Evolutionary conservation across 2,888 invertebrate species (phyloP).

Genomic region (Coecobrya sp.): DNA sequence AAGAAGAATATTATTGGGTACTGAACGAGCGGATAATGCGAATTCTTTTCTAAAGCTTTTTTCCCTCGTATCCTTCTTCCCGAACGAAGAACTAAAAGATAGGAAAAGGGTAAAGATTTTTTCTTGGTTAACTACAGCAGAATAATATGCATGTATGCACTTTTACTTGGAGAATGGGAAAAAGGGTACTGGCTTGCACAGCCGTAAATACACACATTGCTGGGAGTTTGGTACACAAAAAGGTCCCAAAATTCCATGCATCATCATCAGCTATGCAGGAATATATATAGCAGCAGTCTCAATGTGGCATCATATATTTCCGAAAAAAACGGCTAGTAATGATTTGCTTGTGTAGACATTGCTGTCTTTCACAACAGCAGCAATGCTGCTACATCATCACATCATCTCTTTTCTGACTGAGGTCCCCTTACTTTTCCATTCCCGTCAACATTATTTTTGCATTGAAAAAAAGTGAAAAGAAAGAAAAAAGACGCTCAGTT

Average conservation of each 20-base stretch:
- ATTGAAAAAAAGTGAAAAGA: neutral
- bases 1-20: neutral
- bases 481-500: slow-evolving; percentile 1
- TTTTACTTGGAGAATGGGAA: neutral
- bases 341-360: neutral
- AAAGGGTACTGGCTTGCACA: neutral
- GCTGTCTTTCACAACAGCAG: neutral
- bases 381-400: neutral
- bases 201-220: neutral
- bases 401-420: slow-evolving; percentile 4
- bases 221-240: neutral
- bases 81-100: neutral
- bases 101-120: slow-evolving; percentile 1
- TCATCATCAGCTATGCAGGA: slow-evolving; percentile 1
- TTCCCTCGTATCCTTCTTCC: neutral
- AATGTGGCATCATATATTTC: neutral
- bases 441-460: slow-evolving; percentile 21
- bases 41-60: slow-evolving; percentile 41
- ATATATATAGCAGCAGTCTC: neutral
- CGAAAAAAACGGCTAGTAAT: neutral
- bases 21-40: slow-evolving; percentile 18
- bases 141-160: slow-evolving; percentile 8
- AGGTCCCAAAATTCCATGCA: slow-evolving; percentile 33
- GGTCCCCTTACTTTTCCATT: slow-evolving; percentile 28
- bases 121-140: neutral